Percentiles rank a stretch among this genome's conserved stretches.
Conservation (phyloP, 2,888 invertebrate genomes). For the Odontomyia ornata region DNA sequence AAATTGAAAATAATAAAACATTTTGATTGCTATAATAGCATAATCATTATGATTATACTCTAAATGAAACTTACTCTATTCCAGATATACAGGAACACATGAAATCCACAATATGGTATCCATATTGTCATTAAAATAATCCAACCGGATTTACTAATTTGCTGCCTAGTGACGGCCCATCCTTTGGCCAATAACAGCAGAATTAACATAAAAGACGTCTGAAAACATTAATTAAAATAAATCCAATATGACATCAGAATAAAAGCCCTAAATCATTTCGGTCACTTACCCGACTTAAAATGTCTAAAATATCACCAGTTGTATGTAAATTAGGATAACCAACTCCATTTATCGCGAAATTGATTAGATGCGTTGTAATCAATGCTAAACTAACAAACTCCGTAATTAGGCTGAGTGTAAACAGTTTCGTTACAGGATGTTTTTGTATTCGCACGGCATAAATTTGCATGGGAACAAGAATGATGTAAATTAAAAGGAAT, state of each 20-base stretch:
- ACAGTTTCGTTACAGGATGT: conserved; percentile 90
- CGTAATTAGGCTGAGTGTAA: conserved; percentile 85
- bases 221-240: conserved; percentile 54
- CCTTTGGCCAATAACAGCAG: conserved; percentile 93
- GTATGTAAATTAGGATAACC: conserved; percentile 84
- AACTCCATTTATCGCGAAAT: conserved; percentile 90
- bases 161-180: conserved; percentile 93
- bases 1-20: background rate
- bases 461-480: conserved; percentile 87
- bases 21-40: background rate
- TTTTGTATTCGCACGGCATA: conserved; percentile 89
- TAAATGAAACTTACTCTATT: conserved; percentile 79
- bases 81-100: conserved; percentile 93
- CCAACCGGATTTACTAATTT: conserved; percentile 84
- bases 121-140: conserved; percentile 72
- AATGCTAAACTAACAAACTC: conserved; percentile 87
- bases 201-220: conserved; percentile 94
- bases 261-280: background rate
- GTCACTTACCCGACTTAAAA: conserved; percentile 81
- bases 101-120: conserved; percentile 90
- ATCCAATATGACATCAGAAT: background rate
- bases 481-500: conserved; percentile 86
- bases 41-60: background rate
- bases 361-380: conserved; percentile 87
- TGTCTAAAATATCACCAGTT: conserved; percentile 91